phyloP scores from a whole-genome alignment of 2,888 invertebrate genomes.

The Vannuccia rotundouncinata region DNA sequence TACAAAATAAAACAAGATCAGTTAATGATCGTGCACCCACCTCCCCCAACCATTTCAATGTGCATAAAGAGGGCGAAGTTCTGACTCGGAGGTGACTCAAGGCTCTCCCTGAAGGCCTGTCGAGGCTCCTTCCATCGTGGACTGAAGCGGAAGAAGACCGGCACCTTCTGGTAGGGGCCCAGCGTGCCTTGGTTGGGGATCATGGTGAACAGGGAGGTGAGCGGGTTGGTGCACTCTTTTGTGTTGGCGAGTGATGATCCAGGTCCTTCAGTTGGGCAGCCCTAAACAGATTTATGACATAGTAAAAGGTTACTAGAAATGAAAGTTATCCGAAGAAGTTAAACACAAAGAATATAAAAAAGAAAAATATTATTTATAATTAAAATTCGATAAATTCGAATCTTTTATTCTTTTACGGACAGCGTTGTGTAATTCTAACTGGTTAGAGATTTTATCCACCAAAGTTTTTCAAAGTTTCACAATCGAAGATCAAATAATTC shows the following conservation, averaged over 20 bases:
- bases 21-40: too few relatives aligned
- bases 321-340: too few relatives aligned
- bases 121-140: constrained; percentile 53
- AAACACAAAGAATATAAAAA: too few relatives aligned
- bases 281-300: constrained; percentile 47
- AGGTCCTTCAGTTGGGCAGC: constrained; percentile 48
- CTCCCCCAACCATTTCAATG: constrained; percentile 49
- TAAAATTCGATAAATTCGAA: too few relatives aligned
- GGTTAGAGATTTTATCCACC: too few relatives aligned
- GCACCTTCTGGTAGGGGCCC: constrained; percentile 53
- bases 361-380: too few relatives aligned
- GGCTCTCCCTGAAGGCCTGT: constrained; percentile 50
- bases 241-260: constrained; percentile 45
- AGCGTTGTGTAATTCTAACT: too few relatives aligned
- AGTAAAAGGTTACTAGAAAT: too few relatives aligned
- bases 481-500: too few relatives aligned
- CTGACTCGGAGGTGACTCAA: constrained; percentile 50
- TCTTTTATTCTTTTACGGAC: too few relatives aligned
- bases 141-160: constrained; percentile 55
- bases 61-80: constrained; percentile 55
- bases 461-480: too few relatives aligned
- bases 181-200: constrained; percentile 55
- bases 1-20: too few relatives aligned
- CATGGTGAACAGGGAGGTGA: constrained; percentile 53
- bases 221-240: constrained; percentile 40